Evolutionary conservation across 2,888 invertebrate genomes (phyloP).

Genomic region (Acheta domesticus): DNA sequence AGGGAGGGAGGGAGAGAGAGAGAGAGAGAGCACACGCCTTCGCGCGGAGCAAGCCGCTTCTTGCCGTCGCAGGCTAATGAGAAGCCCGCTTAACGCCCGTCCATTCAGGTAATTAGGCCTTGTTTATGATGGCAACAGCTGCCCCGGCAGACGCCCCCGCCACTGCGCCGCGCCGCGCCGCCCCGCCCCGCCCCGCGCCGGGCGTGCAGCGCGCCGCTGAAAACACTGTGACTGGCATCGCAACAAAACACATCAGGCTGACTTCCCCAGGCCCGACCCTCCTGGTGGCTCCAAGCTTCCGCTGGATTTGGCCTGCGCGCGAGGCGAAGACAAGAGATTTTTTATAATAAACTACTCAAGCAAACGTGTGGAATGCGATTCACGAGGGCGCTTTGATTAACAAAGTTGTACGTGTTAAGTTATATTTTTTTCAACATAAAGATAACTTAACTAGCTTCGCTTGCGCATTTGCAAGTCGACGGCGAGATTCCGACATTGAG

Average conservation of each 20-base stretch:
- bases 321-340: no score
- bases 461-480: no score
- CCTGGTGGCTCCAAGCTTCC: no score
- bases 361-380: no score
- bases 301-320: no score
- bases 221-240: background rate
- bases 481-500: no score
- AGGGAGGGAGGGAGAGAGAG: background rate
- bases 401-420: no score
- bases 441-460: no score
- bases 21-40: background rate
- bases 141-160: background rate
- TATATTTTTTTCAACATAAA: no score
- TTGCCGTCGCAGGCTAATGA: constrained; percentile 28
- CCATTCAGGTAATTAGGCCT: constrained; percentile 30
- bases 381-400: no score
- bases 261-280: background rate
- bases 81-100: constrained; percentile 27
- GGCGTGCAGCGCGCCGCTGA: background rate
- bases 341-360: no score
- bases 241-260: background rate
- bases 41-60: background rate
- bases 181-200: background rate
- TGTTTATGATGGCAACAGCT: constrained; percentile 33
- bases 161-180: background rate